These are phyloP conservation scores for Steinernema scapterisci DNA, from an alignment of 2,888 invertebrate genomes.

Conservation along the genomic window DNA sequence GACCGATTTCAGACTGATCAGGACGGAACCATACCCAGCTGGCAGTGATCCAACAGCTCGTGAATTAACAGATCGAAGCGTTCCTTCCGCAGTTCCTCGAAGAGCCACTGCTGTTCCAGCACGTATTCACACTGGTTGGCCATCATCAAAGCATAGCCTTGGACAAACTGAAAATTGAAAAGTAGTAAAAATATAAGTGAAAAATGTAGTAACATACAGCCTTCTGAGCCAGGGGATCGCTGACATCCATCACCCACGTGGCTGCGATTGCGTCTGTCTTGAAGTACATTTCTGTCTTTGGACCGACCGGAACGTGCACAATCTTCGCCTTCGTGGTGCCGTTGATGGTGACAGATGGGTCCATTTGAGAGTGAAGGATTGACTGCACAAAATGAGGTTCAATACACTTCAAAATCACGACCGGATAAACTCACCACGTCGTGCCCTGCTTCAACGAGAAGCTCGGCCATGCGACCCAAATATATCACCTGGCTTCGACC, in stretches of 20 bases:
- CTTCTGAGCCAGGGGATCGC: neutral
- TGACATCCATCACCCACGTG: neutral
- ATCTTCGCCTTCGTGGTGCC: conserved; percentile 28
- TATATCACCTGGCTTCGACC: conserved; percentile 47
- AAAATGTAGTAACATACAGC: conserved; percentile 33
- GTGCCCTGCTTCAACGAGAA: conserved; percentile 45
- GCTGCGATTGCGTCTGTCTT: neutral
- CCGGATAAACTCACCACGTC: conserved; percentile 42
- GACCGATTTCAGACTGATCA: no score
- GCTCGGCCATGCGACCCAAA: conserved; percentile 42
- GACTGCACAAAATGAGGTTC: no score
- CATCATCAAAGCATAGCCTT: conserved; percentile 11
- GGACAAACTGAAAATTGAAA: neutral
- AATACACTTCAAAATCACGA: no score
- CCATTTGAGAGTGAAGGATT: conserved; percentile 38
- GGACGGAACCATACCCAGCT: conserved; percentile 35
- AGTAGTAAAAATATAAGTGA: no score
- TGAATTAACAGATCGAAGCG: conserved; percentile 47
- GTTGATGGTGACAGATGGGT: conserved; percentile 10
- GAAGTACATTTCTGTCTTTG: neutral
- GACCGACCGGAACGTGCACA: conserved; percentile 22
- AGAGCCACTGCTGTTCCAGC: conserved; percentile 27
- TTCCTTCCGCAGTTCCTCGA: conserved; percentile 41
- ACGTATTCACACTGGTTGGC: conserved; percentile 39
- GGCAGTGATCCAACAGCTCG: conserved; percentile 48